phyloP scores from a whole-genome alignment of 2,113 vertebrate genomes.

The Melierax canorus region DNA sequence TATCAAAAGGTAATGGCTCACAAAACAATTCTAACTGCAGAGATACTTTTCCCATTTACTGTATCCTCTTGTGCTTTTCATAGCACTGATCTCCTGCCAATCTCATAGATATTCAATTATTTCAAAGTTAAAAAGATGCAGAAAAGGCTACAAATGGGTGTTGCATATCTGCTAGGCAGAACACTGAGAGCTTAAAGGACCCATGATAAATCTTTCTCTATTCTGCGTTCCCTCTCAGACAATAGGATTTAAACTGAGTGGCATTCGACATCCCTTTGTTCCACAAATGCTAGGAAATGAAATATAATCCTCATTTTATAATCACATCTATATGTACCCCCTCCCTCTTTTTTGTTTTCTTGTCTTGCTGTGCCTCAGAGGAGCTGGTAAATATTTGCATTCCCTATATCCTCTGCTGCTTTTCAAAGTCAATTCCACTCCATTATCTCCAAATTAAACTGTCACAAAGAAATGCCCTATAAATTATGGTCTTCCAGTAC shows the following conservation, averaged over 20 bases:
- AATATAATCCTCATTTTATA: neutral
- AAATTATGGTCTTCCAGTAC: neutral
- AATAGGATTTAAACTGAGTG: neutral
- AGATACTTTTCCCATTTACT: neutral
- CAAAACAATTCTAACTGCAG: neutral
- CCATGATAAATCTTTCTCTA: neutral
- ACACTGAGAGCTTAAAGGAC: neutral
- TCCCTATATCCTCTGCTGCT: neutral
- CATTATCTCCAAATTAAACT: constrained; percentile 34
- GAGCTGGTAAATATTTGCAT: neutral
- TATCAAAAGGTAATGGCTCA: neutral
- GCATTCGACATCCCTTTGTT: neutral
- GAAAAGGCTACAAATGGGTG: neutral
- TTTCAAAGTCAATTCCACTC: constrained; percentile 31
- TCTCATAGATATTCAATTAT: neutral
- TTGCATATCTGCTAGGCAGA: neutral
- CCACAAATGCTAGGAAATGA: neutral
- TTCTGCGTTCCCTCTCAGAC: neutral
- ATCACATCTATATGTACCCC: neutral
- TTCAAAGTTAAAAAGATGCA: neutral
- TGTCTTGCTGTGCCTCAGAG: neutral
- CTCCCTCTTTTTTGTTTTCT: neutral
- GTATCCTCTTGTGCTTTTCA: neutral
- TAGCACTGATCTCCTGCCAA: neutral
- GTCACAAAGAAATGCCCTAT: neutral